Base-by-base conservation (phyloP, 2,797 vertebrate species). In the Antrozous pallidus region DNA sequence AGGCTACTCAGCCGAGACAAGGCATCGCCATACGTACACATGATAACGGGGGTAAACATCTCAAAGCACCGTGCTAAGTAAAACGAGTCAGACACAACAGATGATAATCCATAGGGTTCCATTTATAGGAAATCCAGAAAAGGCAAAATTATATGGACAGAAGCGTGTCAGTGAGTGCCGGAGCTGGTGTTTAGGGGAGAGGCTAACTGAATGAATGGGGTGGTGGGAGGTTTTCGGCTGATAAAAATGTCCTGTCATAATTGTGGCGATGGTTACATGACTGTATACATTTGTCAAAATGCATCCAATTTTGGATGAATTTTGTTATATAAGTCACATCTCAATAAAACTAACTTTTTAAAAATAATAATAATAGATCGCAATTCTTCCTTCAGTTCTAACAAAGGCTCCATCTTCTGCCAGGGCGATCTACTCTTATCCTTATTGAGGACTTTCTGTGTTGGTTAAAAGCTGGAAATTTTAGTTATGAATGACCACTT, bases 401-500 rank as follows among this genome's bases (percentile, higher is more conserved):
- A 86, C 58, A 83, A 86, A 94, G 40, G 3, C 13, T 88, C 5
- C n/a, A 65, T 18, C 33, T 58, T 82, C 58, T 93, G 38, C 71
- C 12, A 89, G 56, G 18, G 65, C n/a, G 54, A 22, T 73, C 65
- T 77, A 22, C 71, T 56, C 42, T 49, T 63, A 22, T 49, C 65
- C 74, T 89, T 89, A 56, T 22, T 71, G 26, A 42, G 40, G 65
- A 71, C 54, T 84, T 93, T 89, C 67, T 93, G 56, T 54, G 38
- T 79, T 85, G 91, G 91, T 70, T 82, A 82, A 94, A 91, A 63
- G 71, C 42, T 77, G 40, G 14, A 93, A 74, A 56, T 75, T 67
- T 73, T 75, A 67, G 58, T 83, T 93, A 91, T 31, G 42, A 93
- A 82, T 90, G 47, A 93, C 88, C 65, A 90, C 47, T 84, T 45